Base-by-base conservation (phyloP, 2,888 invertebrate genomes). In the Asteroscopus sphinx region DNA sequence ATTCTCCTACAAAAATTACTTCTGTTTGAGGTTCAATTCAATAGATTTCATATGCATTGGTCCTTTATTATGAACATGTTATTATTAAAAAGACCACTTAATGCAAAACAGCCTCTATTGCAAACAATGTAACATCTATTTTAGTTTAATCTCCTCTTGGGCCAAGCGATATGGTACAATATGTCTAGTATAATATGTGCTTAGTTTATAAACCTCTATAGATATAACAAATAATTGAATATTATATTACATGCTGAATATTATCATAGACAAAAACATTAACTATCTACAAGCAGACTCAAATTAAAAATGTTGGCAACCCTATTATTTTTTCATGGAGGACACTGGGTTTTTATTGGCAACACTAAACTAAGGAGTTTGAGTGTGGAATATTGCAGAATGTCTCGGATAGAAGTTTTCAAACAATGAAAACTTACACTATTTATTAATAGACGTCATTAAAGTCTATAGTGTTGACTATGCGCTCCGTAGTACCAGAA, bases 271-370 rank as follows among this genome's bases (percentile, higher is more conserved):
- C 58, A 60, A 64, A 45, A 72, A 67, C 65, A 74, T 67, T 71
- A 61, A 65, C 68, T 74, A 75, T 73, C 70, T 75, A 77, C 62
- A 75, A 73, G 76, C 73, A 58, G 52, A 58, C 41, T 46, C 46
- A 63, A 71, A 72, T 55, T 47, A 73, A 62, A 62, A 62, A 63
- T 41, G 65, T 76, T 79, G 75, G 73, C 77, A 77, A 66, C 65
- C 17, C 58, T 68, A 61, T 62, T 68, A 21, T 21, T 55, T 46
- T 57, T 65, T 25, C 55, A 57, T 74, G 79, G 79, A 80, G 79
- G 79, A 80, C 77, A 72, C 53, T 61, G 48, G 13, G 15, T 7
- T 54, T 58, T 58, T 42, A 49, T 73, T 77, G 73, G 77, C 67
- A 73, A 70, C 64, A 65, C 66, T 70, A 67, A 69, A 69, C 25